Conservation (phyloP, 2,113 vertebrate genomes). For the Trichomycterus rosablanca region DNA sequence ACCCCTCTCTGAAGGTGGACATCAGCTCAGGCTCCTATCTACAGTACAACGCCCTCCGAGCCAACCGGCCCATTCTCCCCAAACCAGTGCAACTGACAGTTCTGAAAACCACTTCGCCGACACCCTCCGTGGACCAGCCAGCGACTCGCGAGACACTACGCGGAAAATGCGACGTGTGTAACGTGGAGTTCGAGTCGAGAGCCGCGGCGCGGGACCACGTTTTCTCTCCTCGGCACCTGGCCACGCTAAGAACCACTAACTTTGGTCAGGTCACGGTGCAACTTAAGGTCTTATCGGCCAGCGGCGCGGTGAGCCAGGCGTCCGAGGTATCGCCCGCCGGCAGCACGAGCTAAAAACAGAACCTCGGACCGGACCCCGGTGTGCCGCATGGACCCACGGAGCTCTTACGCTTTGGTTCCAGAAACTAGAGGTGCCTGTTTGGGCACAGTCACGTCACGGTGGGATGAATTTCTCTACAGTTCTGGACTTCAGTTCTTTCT, state of each 20-base stretch:
- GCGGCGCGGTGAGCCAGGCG: slow-evolving; percentile 52
- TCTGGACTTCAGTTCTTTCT: no score
- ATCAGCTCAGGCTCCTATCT: slow-evolving; percentile 69
- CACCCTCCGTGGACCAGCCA: slow-evolving; percentile 55
- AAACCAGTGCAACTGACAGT: slow-evolving; percentile 70
- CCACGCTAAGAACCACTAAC: slow-evolving; percentile 76
- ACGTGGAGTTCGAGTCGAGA: slow-evolving; percentile 79
- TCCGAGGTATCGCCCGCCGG: slow-evolving; percentile 56
- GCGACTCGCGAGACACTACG: slow-evolving; percentile 65
- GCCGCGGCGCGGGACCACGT: slow-evolving; percentile 83
- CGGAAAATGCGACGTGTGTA: slow-evolving; percentile 78
- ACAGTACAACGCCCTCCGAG: slow-evolving; percentile 72
- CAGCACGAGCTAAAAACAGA: slow-evolving; percentile 64
- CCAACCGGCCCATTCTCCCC: slow-evolving; percentile 73
- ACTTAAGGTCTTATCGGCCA: slow-evolving; percentile 57
- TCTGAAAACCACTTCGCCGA: slow-evolving; percentile 47
- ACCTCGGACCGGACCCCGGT: no score
- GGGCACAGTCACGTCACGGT: slow-evolving; percentile 48
- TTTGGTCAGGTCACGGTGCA: slow-evolving; percentile 67
- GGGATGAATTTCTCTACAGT: background rate
- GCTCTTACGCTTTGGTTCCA: no score
- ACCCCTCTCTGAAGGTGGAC: slow-evolving; percentile 59
- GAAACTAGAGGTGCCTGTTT: slow-evolving; percentile 63
- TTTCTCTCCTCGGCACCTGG: slow-evolving; percentile 81
- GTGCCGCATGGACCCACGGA: no score